phyloP scores from a whole-genome alignment of 1,140 invertebrate species.

The Ceratina japonica region DNA sequence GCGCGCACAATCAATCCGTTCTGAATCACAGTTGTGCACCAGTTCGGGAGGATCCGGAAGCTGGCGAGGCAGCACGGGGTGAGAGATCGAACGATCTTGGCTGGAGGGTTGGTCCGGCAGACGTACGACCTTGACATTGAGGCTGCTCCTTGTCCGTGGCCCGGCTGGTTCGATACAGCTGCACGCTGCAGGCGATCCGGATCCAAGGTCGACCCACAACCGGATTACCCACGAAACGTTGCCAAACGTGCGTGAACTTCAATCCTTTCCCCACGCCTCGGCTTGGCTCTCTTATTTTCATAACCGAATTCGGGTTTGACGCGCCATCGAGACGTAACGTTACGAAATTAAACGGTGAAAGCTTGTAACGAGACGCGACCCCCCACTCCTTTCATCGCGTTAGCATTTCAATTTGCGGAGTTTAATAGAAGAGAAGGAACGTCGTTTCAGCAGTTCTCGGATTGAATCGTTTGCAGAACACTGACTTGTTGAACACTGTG shows the following conservation, averaged over 20 bases:
- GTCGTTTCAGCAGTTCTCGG: too few species aligned
- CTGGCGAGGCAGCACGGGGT: too few species aligned
- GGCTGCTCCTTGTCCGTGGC: constrained; percentile 67
- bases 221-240: constrained; percentile 50
- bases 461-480: too few species aligned
- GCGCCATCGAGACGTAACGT: too few species aligned
- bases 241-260: not conserved
- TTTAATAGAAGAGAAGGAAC: too few species aligned
- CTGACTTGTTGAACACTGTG: not conserved
- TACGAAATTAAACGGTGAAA: too few species aligned
- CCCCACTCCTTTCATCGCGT: too few species aligned
- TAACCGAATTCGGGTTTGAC: too few species aligned
- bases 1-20: constrained; percentile 14
- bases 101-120: constrained; percentile 5
- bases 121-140: constrained; percentile 73
- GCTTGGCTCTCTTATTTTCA: too few species aligned
- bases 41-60: not conserved
- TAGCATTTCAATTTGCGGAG: too few species aligned
- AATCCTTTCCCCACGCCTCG: not conserved
- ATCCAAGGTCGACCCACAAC: constrained; percentile 63
- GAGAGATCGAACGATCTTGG: constrained; percentile 15
- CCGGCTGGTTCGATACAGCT: constrained; percentile 74
- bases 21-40: not conserved
- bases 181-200: constrained; percentile 52
- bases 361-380: not conserved